Conservation (phyloP, 1,140 invertebrate genomes). For the Lordiphosa stackelbergi region DNA sequence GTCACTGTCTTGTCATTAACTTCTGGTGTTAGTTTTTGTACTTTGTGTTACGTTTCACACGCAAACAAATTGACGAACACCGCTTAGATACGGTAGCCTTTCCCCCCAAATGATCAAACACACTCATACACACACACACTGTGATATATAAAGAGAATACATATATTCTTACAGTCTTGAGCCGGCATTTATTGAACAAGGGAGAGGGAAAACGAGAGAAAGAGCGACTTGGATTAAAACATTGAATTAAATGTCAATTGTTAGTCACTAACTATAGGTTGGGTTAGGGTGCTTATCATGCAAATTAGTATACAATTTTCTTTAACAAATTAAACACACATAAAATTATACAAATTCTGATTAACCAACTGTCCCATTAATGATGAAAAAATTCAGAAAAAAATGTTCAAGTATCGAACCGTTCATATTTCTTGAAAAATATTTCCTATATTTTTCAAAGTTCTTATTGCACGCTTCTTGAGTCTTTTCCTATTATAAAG, state of each 20-base stretch:
- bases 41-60: conserved; percentile 70
- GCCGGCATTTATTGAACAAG: conserved; percentile 2
- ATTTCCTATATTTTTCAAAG: no score
- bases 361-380: no score
- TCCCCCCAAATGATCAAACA: background rate
- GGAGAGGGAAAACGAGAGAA: background rate
- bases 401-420: no score
- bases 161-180: conserved; percentile 2
- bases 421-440: no score
- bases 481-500: no score
- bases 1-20: conserved; percentile 75
- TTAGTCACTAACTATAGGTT: conserved; percentile 8
- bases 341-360: background rate
- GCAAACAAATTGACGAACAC: conserved; percentile 51
- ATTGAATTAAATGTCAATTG: background rate
- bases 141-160: background rate
- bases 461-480: no score
- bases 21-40: conserved; percentile 64
- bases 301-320: background rate
- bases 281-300: conserved; percentile 1
- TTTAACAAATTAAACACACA: background rate
- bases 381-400: no score
- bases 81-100: conserved; percentile 44
- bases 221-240: background rate
- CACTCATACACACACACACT: conserved; percentile 1